Base-by-base conservation (phyloP, 2,888 invertebrate genomes). In the Synergus gifuensis region DNA sequence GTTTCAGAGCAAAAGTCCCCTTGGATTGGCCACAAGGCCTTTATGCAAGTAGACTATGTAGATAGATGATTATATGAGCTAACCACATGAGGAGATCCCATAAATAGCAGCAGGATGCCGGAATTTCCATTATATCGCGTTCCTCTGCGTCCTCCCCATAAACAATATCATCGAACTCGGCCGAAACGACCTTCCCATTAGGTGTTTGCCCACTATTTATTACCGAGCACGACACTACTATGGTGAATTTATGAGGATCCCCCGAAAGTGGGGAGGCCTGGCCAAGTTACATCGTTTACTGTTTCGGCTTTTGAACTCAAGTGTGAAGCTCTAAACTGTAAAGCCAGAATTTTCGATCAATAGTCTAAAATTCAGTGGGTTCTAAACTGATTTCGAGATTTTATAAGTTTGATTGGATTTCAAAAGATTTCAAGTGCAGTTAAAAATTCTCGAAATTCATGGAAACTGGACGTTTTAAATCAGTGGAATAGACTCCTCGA, bases 101-200 rank as follows among this genome's bases (percentile, higher is more conserved):
- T 89, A 89, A 90, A 89, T 89, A 90, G 86, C 49, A 84, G 83
- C 77, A 60, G 84, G 86, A 87, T 87, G 84, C 82, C 83, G 90
- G 90, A 90, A 90, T 90, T 90, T 89, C 89, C 87, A 89, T 90
- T 90, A 90, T 87, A 88, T 85, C 85, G 87, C 85, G 86, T 88
- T 87, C 88, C 87, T 83, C 82, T 85, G 85, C 86, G 85, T 87
- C 86, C 83, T 49, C 36, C 73, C 88, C 88, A 88, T 90, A 90
- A 89, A 90, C 89, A 90, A 90, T 90, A 90, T 89, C 89, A 89
- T 89, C 87, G 88, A 88, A 86, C 83, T 85, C 81, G 54, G 82
- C 79, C 80, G 84, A 84, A 87, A 84, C 82, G 84, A 82, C 82
- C 81, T 77, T 85, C 84, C 87, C 87, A 89, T 89, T 89, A 89